Base-by-base conservation (phyloP, 2,888 invertebrate genomes). In the Conus canariensis region DNA sequence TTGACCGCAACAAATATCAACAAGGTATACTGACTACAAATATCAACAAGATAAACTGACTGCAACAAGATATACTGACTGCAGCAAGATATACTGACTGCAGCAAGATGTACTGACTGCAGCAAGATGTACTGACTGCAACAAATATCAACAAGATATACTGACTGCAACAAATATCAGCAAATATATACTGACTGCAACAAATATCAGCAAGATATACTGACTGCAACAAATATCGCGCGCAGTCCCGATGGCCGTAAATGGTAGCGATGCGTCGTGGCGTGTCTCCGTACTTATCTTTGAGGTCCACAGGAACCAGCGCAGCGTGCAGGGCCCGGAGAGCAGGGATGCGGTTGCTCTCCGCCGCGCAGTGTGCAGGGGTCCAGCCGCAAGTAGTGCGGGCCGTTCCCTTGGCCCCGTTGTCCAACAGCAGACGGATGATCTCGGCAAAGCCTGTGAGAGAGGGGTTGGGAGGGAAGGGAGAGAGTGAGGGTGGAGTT, bases 331-430 rank as follows among this genome's bases (percentile, higher is more conserved):
- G 94, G 6, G 95, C 95, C 45, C 95, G 88, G n/a, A 96, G 90
- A 1, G 93, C 94, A 0, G 93, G 92, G 22, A 95, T 85, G 86
- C 94, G 94, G 10, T 95, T 95, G 10, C 95, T 93, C 91, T 96
- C 95, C 2, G 95, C 95, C 5, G 96, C 95, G 88, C 93, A 94
- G 92, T 96, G 96, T 10, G 95, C 95, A 56, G 96, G 95, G 0
- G 95, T 96, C 95, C 95, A 95, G 0, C 94, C 95, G 67, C 93
- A 93, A 59, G 93, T 94, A 74, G 95, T 95, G 0, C 94, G 92
- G 0, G 93, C 92, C 9, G 92, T 93, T 0, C 95, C 95, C n/a
- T 94, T 94, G 19, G 95, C 95, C 9, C 95, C 95, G 89, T 95
- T 88, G 22, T 95, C 95, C n/a, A 96, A 91, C 9, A 96, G 91